Evolutionary conservation across 2,888 invertebrate species (phyloP).

Genomic region (Pristionchus japonicus): DNA sequence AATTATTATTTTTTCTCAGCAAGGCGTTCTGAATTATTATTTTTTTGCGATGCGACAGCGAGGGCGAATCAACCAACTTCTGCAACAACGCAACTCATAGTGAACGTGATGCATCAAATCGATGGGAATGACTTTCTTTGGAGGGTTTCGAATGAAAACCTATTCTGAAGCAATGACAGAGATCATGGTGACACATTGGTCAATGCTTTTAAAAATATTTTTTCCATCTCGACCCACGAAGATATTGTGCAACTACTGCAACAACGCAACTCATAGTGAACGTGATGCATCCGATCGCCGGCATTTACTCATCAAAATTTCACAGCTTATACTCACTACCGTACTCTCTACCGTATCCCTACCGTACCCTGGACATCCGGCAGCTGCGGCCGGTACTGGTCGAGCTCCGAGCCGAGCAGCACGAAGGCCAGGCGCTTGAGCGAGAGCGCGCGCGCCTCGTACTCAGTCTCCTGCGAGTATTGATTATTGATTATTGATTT

Average conservation of each 20-base stretch:
- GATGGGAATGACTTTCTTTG: too few relatives aligned
- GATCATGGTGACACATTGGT: too few relatives aligned
- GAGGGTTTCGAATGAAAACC: too few relatives aligned
- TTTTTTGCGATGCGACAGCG: too few relatives aligned
- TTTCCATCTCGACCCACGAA: too few relatives aligned
- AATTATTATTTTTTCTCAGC: not conserved
- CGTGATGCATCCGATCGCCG: not conserved
- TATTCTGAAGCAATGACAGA: too few relatives aligned
- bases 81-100: not conserved
- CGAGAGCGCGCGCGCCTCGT: slow-evolving; percentile 72
- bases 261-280: not conserved
- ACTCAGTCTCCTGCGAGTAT: slow-evolving; percentile 73
- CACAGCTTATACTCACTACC: too few relatives aligned
- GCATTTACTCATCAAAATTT: too few relatives aligned
- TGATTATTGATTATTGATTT: too few relatives aligned
- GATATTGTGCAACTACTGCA: too few relatives aligned
- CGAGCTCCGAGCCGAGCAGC: slow-evolving; percentile 71
- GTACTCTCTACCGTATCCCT: not conserved
- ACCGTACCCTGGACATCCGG: slow-evolving; percentile 74
- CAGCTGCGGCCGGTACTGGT: slow-evolving; percentile 73
- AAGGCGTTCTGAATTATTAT: not conserved
- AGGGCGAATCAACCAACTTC: not conserved
- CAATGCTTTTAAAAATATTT: too few relatives aligned
- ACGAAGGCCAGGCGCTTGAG: slow-evolving; percentile 74
- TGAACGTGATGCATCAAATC: not conserved